Evolutionary conservation across 2,113 vertebrate species (phyloP), one percentile per base, ranked within the genome.

Genomic region (Helogale parvula): DNA sequence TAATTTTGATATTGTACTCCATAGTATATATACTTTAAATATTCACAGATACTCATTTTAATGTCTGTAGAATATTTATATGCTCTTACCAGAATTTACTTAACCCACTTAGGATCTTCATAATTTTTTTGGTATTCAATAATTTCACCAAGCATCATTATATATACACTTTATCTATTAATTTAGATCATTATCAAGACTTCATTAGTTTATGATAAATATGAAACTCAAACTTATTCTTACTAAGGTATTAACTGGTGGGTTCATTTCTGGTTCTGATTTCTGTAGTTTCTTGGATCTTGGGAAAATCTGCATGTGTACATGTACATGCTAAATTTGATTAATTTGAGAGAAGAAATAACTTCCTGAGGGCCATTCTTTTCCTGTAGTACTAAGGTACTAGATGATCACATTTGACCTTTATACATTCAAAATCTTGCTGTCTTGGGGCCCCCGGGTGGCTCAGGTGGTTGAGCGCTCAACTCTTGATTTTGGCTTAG

Each of bases 201-300:
- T 72, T 97, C 35, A 65, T 41, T n/a, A 77, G 16, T 90, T 95
- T 76, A 88, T 47, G 23, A 25, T 80, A 57, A 87, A 60, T 57
- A 90, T 3, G 33, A 52, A 85, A 35, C 16, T 79, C 41, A 41
- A 5, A 41, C 41, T 41, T 41, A 41, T 35, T 92, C 65, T 88
- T 82, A 29, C 41, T 11, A 10, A n/a, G 16, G 54, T 57, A 84
- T 45, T 77, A 74, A 79, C 35, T 76, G 35, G 66, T 92, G 68
- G 16, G 71, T 96, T 80, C 52, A 29, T 89, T 72, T 90, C 47
- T 90, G 38, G 60, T 92, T 93, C 66, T 91, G 79, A 88, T 77
- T 66, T 94, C 25, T 82, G 19, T 76, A 35, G 27, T 38, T 31
- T 57, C 57, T 74, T 68, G 92, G 68, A 80, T 57, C 25, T 85